Evolutionary conservation across 1,140 invertebrate species (phyloP).

Genomic region (Drosophila lacteicornis): DNA sequence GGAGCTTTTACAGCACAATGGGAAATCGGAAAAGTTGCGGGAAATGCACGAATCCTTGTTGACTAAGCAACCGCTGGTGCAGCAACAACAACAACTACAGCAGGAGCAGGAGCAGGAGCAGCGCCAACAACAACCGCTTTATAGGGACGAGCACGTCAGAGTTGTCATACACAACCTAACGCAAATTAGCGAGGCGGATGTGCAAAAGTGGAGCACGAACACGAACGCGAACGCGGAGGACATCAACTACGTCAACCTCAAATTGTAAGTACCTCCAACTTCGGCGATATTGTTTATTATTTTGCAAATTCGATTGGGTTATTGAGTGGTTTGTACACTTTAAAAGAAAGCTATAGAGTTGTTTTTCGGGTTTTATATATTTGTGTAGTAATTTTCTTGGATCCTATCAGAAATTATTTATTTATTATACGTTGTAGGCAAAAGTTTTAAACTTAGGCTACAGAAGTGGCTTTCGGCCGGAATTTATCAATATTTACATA

Average conservation of each 20-base stretch:
- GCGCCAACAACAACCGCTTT: constrained; percentile 35
- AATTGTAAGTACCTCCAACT: constrained; percentile 65
- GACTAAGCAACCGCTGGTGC: constrained; percentile 59
- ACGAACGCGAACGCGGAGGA: constrained; percentile 34
- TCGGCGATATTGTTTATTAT: constrained; percentile 20
- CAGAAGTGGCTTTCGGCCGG: no score
- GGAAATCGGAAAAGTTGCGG: constrained; percentile 74
- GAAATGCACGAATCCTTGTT: constrained; percentile 68
- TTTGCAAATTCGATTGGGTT: constrained; percentile 21
- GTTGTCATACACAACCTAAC: constrained; percentile 86
- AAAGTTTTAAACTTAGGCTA: no score
- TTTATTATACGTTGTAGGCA: not conserved
- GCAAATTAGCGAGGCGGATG: constrained; percentile 77
- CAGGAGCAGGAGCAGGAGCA: constrained; percentile 12
- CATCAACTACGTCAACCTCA: constrained; percentile 78
- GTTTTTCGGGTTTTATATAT: not conserved
- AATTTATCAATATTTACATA: no score
- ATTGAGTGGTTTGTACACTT: not conserved
- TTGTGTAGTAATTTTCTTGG: no score
- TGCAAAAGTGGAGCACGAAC: constrained; percentile 67
- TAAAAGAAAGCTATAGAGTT: not conserved
- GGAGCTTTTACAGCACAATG: constrained; percentile 79
- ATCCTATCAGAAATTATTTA: no score
- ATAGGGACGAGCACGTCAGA: constrained; percentile 69
- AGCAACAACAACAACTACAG: constrained; percentile 14